Base-by-base conservation (phyloP, 2,888 invertebrate species). In the Drosophila cognata region DNA sequence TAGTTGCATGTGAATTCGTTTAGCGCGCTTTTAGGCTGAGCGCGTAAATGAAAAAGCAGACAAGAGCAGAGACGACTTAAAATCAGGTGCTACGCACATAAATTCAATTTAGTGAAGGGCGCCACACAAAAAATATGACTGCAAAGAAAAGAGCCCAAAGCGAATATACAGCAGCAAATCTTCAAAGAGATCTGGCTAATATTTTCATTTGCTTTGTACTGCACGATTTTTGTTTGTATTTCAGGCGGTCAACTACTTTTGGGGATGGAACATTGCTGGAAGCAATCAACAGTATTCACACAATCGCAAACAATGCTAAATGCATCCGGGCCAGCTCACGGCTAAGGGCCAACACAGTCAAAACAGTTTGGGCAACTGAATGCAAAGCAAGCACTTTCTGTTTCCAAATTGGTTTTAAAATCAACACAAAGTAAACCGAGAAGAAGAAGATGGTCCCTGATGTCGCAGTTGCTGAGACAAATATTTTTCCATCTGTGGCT, bases 1-100 rank as follows among this genome's bases (percentile, higher is more conserved):
- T 88, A 79, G 84, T 79, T 74, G 88, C 71, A 79, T 69, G 67
- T 72, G 81, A 84, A 81, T 84, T 82, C 84, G 74, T 75, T 87
- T 86, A 74, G 75, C 71, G 70, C 48, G 70, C 81, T 82, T 75
- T 82, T 73, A 81, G 79, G 73, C 79, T 38, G 43, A 58, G 43
- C 68, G 50, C 38, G 57, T 61, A 68, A 80, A 69, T 63, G 63
- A 64, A 61, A 68, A 55, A 50, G n/a, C 48, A 29, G 16, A 33
- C 43, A 31, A 28, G 41, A 50, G 29, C 55, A 28, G 41, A 51
- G 33, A 36, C 52, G 48, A 48, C 58, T 46, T 36, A 35, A 74
- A 71, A 61, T 70, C 71, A 76, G 81, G 72, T 81, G 66, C 64
- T 63, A 50, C 55, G 69, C 65, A 33, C 62, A 73, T 68, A 81